Conservation (phyloP, 64 coral and sea anemone species). For the Pocillopora damicornis region DNA sequence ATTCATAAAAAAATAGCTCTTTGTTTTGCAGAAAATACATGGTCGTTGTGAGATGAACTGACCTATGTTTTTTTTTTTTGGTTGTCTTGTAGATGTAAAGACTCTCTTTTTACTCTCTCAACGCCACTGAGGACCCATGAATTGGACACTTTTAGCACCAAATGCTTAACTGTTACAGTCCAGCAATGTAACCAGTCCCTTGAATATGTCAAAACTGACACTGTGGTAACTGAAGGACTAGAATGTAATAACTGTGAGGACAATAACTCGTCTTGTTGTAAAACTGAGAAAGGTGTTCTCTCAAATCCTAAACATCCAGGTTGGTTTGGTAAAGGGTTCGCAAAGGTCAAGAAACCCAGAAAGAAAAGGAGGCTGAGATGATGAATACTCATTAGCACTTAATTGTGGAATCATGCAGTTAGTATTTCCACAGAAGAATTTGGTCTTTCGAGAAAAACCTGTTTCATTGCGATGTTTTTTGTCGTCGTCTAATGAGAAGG, state of each 20-base stretch:
- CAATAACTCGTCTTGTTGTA: constrained; percentile 3
- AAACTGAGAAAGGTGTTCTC: constrained; percentile 16
- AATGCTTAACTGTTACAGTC: constrained; percentile 4
- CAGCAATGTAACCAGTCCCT: constrained; percentile 3
- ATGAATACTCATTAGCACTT: background rate
- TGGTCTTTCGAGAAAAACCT: too few relatives aligned
- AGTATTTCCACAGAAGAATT: too few relatives aligned
- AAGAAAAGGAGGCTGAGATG: constrained; percentile 75
- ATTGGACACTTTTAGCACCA: constrained; percentile 64
- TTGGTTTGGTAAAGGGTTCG: constrained; percentile 90
- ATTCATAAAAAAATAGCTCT: background rate
- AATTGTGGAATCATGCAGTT: too few relatives aligned
- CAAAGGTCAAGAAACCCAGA: constrained; percentile 55
- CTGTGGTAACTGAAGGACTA: background rate
- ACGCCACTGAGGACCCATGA: constrained; percentile 68
- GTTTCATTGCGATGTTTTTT: too few relatives aligned
- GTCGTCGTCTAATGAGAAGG: too few relatives aligned
- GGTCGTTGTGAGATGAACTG: background rate
- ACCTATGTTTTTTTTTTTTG: background rate
- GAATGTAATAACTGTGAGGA: constrained; percentile 8
- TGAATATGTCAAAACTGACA: background rate
- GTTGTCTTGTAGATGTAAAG: constrained; percentile 37
- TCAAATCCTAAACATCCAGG: constrained; percentile 53
- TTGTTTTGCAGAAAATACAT: background rate
- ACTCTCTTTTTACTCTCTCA: constrained; percentile 68